Percentiles rank a stretch among this genome's conserved stretches.
Evolutionary conservation across 2,888 invertebrate species (phyloP).

Genomic region (Germaria angustata): DNA sequence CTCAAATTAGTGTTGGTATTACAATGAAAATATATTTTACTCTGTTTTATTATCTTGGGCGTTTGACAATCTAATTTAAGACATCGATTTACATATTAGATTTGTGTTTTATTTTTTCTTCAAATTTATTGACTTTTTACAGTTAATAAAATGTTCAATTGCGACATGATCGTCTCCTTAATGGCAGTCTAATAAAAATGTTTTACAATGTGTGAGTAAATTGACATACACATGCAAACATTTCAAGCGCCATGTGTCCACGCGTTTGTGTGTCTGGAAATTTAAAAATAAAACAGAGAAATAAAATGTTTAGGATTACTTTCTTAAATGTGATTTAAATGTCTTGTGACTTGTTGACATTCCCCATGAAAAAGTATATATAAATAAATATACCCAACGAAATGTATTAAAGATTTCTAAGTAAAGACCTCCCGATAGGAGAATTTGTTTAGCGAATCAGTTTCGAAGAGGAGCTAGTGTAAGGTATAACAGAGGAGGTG

Average conservation of each 20-base stretch:
- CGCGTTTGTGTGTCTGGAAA: not conserved
- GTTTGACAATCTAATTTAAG: slow-evolving; percentile 36
- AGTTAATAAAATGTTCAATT: slow-evolving; percentile 57
- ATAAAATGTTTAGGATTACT: slow-evolving; percentile 15
- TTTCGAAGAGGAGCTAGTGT: too few relatives aligned
- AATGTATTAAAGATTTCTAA: not conserved
- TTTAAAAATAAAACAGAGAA: too few relatives aligned
- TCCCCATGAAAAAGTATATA: not conserved
- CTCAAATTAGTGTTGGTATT: not conserved
- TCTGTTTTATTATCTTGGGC: not conserved
- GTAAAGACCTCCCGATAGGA: not conserved
- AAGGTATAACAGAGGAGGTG: too few relatives aligned
- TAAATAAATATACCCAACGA: not conserved
- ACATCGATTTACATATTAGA: slow-evolving; percentile 23
- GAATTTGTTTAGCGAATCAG: too few relatives aligned
- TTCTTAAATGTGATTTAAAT: slow-evolving; percentile 38
- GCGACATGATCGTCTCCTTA: slow-evolving; percentile 29
- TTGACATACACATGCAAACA: not conserved
- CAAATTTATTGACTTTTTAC: slow-evolving; percentile 25
- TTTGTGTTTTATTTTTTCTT: not conserved
- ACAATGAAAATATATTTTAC: not conserved
- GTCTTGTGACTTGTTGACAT: slow-evolving; percentile 9
- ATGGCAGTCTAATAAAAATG: not conserved
- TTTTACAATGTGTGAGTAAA: not conserved
- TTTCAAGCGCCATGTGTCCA: not conserved